Evolutionary conservation across 2,113 vertebrate species (phyloP).

Genomic region (Cardinalis cardinalis): DNA sequence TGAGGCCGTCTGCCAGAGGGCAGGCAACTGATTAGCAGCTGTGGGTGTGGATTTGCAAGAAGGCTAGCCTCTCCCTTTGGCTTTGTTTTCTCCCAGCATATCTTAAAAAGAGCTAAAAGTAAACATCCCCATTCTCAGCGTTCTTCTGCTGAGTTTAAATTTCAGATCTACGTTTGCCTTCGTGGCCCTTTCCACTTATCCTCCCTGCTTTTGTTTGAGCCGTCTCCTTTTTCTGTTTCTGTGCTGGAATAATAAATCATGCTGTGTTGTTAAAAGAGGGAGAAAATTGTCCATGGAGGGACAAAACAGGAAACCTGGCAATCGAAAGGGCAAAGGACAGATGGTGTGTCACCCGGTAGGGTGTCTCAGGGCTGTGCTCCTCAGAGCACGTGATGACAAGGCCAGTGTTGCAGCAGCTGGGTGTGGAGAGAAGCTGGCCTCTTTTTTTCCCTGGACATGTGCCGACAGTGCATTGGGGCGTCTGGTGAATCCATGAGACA

Average conservation of each 20-base stretch:
- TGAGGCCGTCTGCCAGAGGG: not conserved
- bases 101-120: not conserved
- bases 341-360: accelerated
- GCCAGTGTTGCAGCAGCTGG: accelerated
- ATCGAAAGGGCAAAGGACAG: not conserved
- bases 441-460: not conserved
- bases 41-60: not conserved
- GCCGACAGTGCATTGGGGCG: not conserved
- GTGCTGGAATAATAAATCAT: not conserved
- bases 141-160: not conserved
- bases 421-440: not conserved
- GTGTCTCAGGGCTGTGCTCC: not conserved
- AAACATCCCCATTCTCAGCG: not conserved
- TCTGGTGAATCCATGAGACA: not conserved
- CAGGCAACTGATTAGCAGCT: not conserved
- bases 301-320: conserved; percentile 27
- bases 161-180: not conserved
- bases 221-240: not conserved
- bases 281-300: not conserved
- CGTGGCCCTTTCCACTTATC: not conserved
- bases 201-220: not conserved
- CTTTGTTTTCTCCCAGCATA: not conserved
- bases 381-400: accelerated
- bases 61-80: not conserved
- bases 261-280: not conserved